Conservation (phyloP, 1,140 invertebrate species). For the Nilaparvata lugens region DNA sequence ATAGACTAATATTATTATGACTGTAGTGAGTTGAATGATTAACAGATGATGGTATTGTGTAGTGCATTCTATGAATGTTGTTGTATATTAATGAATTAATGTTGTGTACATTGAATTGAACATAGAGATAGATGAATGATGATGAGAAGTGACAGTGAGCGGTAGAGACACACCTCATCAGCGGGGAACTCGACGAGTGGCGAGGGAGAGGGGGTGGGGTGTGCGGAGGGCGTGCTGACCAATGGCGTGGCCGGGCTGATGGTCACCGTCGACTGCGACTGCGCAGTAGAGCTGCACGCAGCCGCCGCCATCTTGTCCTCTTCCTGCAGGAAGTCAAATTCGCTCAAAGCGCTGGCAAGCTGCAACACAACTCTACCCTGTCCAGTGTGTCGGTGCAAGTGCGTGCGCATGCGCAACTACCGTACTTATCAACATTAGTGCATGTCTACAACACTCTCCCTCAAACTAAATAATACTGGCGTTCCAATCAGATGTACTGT, state of each 20-base stretch:
- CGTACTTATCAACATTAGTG: neutral
- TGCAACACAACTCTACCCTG: constrained; percentile 35
- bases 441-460: neutral
- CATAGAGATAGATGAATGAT: too few species aligned
- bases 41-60: too few species aligned
- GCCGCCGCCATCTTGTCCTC: constrained; percentile 50
- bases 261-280: constrained; percentile 36
- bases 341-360: constrained; percentile 70
- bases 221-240: constrained; percentile 43
- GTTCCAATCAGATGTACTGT: too few species aligned
- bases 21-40: too few species aligned
- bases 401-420: neutral
- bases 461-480: too few species aligned
- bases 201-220: constrained; percentile 43
- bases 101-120: too few species aligned
- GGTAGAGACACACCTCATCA: constrained; percentile 47
- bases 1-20: too few species aligned
- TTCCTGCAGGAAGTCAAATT: constrained; percentile 81
- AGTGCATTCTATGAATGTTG: too few species aligned
- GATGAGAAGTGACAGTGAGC: too few species aligned
- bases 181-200: constrained; percentile 65
- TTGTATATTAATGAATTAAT: too few species aligned
- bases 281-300: constrained; percentile 19
- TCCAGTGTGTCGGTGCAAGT: neutral
- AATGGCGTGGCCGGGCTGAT: constrained; percentile 26